These are phyloP conservation scores for Copidosoma floridanum DNA, from an alignment of 1,140 invertebrate genomes.

Conservation along the genomic window DNA sequence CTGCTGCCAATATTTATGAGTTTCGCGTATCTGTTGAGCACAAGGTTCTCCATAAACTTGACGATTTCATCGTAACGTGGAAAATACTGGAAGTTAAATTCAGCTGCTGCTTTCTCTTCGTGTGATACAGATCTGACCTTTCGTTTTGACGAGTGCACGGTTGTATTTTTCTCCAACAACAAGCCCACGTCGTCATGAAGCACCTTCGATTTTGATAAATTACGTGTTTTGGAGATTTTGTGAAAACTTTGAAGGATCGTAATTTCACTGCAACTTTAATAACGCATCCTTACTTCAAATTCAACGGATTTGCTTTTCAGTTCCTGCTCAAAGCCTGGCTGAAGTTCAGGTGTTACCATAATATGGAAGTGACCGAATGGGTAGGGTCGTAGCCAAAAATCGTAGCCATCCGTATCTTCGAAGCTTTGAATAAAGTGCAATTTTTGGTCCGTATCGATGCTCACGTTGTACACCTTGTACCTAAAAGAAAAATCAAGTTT, in stretches of 20 bases:
- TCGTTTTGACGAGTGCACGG: background rate
- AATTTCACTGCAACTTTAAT: background rate
- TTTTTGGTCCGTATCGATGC: background rate
- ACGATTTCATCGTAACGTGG: slow-evolving; percentile 47
- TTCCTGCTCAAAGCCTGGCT: background rate
- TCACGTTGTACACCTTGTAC: background rate
- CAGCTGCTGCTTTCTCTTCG: background rate
- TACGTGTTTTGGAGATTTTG: background rate
- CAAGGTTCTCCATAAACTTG: slow-evolving; percentile 49
- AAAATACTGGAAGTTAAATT: slow-evolving; percentile 35
- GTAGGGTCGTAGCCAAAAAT: background rate
- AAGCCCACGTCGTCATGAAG: background rate
- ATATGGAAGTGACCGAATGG: background rate
- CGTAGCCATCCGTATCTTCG: background rate
- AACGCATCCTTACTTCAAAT: background rate
- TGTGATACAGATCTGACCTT: no score
- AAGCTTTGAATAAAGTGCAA: background rate
- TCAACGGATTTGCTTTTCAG: background rate
- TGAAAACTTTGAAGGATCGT: background rate
- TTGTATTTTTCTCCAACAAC: background rate
- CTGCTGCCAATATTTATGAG: slow-evolving; percentile 59
- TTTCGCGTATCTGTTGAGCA: slow-evolving; percentile 50
- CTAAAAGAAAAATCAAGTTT: background rate
- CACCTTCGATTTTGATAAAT: background rate
- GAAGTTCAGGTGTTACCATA: background rate